A percentile compares a stretch with the other conserved stretches of the same genome.
Evolutionary conservation across 2,888 invertebrate species (phyloP).

Genomic region (Napeogenes sylphis): DNA sequence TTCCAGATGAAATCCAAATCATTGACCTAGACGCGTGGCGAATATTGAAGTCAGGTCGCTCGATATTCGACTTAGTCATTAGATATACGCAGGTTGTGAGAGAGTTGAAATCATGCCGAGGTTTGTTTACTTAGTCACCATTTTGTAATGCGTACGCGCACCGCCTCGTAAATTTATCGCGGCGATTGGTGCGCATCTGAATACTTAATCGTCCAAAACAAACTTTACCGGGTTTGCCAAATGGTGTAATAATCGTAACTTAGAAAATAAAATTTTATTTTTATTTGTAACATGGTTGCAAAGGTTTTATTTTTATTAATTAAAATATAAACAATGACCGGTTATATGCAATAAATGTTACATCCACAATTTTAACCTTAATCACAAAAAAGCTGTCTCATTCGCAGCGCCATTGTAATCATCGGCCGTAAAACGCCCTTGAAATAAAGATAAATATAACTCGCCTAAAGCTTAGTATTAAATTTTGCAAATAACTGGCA

Average conservation of each 20-base stretch:
- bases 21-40: slow-evolving; percentile 18
- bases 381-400: slow-evolving; percentile 43
- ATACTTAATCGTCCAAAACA: slow-evolving; percentile 22
- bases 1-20: too few species aligned
- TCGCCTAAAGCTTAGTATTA: slow-evolving; percentile 40
- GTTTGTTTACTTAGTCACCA: slow-evolving; percentile 57
- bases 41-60: slow-evolving; percentile 27
- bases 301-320: slow-evolving; percentile 24
- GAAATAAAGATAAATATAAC: slow-evolving; percentile 32
- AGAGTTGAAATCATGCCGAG: slow-evolving; percentile 31
- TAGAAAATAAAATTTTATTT: slow-evolving; percentile 3
- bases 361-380: slow-evolving; percentile 54
- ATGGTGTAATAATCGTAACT: slow-evolving; percentile 1
- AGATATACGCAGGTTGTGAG: slow-evolving; percentile 35
- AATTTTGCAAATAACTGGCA: slow-evolving; percentile 58
- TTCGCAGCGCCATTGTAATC: slow-evolving; percentile 50
- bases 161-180: slow-evolving; percentile 54
- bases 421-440: slow-evolving; percentile 39
- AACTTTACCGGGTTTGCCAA: slow-evolving; percentile 10
- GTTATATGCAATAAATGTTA: slow-evolving; percentile 44
- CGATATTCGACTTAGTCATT: slow-evolving; percentile 35
- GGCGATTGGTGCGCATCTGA: slow-evolving; percentile 32
- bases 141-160: slow-evolving; percentile 65
- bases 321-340: slow-evolving; percentile 37
- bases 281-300: not conserved